A percentile compares a stretch with the other conserved stretches of the same genome.
phyloP scores from a whole-genome alignment of 2,797 vertebrate genomes.

The Chaenodraco wilsoni region DNA sequence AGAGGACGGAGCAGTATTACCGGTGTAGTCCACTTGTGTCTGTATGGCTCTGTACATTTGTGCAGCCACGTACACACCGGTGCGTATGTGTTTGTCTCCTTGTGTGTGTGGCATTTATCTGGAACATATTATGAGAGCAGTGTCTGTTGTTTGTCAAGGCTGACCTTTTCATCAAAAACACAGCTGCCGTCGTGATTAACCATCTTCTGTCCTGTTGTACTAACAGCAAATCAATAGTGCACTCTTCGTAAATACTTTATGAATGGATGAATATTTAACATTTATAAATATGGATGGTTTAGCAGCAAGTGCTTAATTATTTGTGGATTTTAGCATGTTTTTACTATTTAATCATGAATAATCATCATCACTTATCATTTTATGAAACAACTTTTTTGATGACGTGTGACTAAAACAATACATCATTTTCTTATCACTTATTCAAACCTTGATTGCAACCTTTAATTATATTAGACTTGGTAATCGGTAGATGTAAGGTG shows the following conservation, averaged over 20 bases:
- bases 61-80: conserved; percentile 13
- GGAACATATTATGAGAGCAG: conserved; percentile 13
- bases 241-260: conserved; percentile 16
- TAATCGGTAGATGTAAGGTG: too few species aligned
- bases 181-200: not conserved
- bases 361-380: not conserved
- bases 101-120: conserved; percentile 33
- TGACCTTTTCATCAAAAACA: conserved; percentile 51
- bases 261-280: conserved; percentile 19
- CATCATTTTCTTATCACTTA: conserved; percentile 5
- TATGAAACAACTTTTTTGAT: not conserved
- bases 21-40: conserved; percentile 11
- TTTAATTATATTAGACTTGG: not conserved
- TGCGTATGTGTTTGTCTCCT: not conserved
- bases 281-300: conserved; percentile 21
- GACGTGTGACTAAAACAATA: conserved; percentile 1
- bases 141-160: conserved; percentile 51
- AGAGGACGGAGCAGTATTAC: conserved; percentile 38
- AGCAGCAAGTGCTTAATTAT: conserved; percentile 1
- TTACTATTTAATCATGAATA: not conserved
- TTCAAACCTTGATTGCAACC: not conserved
- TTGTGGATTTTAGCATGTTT: conserved; percentile 14
- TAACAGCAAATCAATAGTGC: conserved; percentile 34
- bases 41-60: conserved; percentile 18
- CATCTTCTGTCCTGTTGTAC: conserved; percentile 2